These are phyloP conservation scores for Ormyrus nitidulus DNA, from an alignment of 2,888 invertebrate genomes.

Conservation along the genomic window DNA sequence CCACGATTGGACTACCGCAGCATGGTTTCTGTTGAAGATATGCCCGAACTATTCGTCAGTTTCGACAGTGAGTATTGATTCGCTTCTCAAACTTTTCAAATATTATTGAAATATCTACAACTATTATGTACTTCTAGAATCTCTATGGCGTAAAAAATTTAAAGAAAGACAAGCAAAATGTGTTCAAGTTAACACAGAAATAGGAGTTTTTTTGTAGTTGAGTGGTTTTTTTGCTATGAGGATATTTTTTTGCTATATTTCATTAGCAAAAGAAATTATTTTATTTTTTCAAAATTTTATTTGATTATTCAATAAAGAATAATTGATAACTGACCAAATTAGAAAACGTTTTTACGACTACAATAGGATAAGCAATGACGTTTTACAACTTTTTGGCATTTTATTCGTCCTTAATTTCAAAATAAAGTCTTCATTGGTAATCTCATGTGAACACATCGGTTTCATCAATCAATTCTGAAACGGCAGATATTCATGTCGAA, in stretches of 20 bases:
- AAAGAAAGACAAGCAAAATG: slow-evolving; percentile 50
- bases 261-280: slow-evolving; percentile 4
- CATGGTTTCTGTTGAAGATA: slow-evolving; percentile 95
- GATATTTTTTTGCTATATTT: slow-evolving; percentile 24
- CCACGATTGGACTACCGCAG: slow-evolving; percentile 92
- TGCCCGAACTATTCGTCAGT: slow-evolving; percentile 95
- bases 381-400: slow-evolving; percentile 27
- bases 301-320: slow-evolving; percentile 1
- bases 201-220: slow-evolving; percentile 13
- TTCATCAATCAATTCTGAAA: slow-evolving; percentile 41
- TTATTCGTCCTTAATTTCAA: slow-evolving; percentile 24
- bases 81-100: not conserved
- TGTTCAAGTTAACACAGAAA: slow-evolving; percentile 33
- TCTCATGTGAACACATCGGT: slow-evolving; percentile 15
- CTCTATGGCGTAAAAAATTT: not conserved
- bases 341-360: not conserved
- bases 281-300: slow-evolving; percentile 10
- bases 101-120: not conserved
- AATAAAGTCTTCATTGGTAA: slow-evolving; percentile 23
- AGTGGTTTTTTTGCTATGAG: slow-evolving; percentile 35
- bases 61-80: slow-evolving; percentile 88
- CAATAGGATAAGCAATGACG: not conserved
- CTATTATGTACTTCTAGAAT: not conserved
- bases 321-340: not conserved
- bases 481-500: slow-evolving; percentile 26